Conservation (phyloP, 1,140 invertebrate species). For the Nasonia giraulti region DNA sequence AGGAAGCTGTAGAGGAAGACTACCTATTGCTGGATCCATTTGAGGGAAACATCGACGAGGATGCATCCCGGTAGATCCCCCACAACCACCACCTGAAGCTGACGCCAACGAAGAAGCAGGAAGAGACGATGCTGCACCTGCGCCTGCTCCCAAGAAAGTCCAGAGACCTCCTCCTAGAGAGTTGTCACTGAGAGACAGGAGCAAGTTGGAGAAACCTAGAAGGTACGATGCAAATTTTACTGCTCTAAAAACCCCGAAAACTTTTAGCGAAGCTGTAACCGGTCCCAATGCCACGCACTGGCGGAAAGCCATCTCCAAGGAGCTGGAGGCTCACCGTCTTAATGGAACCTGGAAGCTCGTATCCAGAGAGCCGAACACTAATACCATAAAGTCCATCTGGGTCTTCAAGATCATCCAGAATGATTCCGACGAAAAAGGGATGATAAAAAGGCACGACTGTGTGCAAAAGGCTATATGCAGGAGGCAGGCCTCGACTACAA, state of each 20-base stretch:
- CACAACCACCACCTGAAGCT: too few species aligned
- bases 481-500: not conserved
- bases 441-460: not conserved
- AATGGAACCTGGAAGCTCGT: not conserved
- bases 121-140: too few species aligned
- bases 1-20: not conserved
- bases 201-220: too few species aligned
- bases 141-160: too few species aligned
- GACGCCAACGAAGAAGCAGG: too few species aligned
- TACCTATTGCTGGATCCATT: too few species aligned
- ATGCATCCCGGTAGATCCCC: too few species aligned
- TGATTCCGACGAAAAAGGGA: not conserved
- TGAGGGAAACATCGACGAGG: not conserved
- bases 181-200: too few species aligned
- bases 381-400: not conserved
- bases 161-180: too few species aligned
- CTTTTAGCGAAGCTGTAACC: too few species aligned
- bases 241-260: too few species aligned
- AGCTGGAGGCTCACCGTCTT: not conserved
- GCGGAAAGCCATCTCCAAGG: not conserved
- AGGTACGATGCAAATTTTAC: too few species aligned
- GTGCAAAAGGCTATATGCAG: slow-evolving; percentile 1
- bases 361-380: not conserved
- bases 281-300: not conserved
- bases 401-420: not conserved